These are phyloP conservation scores for Enhydra lutris DNA, from an alignment of 2,113 vertebrate genomes.

Conservation along the genomic window DNA sequence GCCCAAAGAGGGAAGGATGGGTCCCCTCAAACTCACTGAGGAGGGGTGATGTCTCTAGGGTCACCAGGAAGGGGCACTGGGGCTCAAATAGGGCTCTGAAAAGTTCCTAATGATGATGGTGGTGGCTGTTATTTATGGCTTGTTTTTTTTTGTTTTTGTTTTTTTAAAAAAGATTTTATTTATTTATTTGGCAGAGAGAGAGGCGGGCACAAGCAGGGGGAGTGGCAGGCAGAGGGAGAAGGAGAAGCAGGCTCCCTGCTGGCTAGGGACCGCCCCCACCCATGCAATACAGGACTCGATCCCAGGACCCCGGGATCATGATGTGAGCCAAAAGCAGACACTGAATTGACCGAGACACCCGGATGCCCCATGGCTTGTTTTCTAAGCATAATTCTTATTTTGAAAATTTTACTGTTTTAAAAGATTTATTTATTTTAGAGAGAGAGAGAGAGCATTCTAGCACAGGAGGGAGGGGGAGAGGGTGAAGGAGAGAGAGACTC, in stretches of 20 bases:
- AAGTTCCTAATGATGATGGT: not conserved
- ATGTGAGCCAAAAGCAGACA: not conserved
- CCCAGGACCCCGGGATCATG: not conserved
- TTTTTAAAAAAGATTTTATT: not conserved
- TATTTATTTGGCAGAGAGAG: not conserved
- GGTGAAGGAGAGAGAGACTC: not conserved
- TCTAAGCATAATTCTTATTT: not conserved
- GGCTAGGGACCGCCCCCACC: too few species aligned
- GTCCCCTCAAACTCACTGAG: not conserved
- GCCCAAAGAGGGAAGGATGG: not conserved
- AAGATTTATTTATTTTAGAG: not conserved
- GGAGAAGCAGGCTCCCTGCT: not conserved
- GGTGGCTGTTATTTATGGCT: not conserved
- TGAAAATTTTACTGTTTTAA: not conserved
- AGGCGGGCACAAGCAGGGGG: not conserved
- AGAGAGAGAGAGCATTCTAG: not conserved
- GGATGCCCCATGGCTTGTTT: not conserved
- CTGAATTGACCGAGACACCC: not conserved
- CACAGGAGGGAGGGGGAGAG: not conserved
- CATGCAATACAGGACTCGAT: not conserved
- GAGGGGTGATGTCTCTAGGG: not conserved
- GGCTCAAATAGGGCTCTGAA: not conserved
- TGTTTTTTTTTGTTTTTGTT: not conserved
- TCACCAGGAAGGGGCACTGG: not conserved
- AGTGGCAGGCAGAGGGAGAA: not conserved